Percentiles rank a stretch among this genome's conserved stretches.
Evolutionary conservation across 2,113 vertebrate species (phyloP).

Genomic region (Urocitellus parryii): DNA sequence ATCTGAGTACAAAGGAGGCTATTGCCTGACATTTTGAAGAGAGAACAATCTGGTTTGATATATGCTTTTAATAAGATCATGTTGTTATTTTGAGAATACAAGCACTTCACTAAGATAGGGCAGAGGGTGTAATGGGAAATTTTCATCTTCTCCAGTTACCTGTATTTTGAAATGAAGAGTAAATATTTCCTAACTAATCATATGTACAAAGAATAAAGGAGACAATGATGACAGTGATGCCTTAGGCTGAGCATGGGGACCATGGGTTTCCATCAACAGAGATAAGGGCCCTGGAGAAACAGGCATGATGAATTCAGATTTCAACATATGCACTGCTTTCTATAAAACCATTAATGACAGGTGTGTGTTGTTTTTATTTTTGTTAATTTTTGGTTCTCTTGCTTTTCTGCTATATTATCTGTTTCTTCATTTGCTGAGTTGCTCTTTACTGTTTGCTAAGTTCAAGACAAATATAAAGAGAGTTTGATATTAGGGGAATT

Average conservation of each 20-base stretch:
- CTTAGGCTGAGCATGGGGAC: background rate
- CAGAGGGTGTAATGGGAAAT: background rate
- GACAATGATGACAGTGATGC: background rate
- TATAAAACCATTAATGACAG: background rate
- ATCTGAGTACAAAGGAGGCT: background rate
- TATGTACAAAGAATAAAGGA: background rate
- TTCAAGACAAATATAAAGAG: background rate
- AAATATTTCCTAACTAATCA: background rate
- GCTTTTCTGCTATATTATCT: background rate
- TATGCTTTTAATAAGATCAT: background rate
- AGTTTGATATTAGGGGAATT: background rate
- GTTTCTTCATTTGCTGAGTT: background rate
- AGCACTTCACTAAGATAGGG: background rate
- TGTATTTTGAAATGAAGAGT: background rate
- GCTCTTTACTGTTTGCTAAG: background rate
- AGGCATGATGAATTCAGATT: background rate
- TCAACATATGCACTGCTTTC: background rate
- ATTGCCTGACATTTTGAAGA: background rate
- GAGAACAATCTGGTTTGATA: background rate
- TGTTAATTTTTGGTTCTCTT: background rate
- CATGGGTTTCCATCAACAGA: background rate
- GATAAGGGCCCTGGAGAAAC: background rate
- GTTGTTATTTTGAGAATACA: background rate
- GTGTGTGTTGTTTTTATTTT: background rate
- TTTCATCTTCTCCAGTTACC: background rate